These are phyloP conservation scores for Molorchus minor DNA, from an alignment of 2,888 invertebrate species.

Conservation along the genomic window DNA sequence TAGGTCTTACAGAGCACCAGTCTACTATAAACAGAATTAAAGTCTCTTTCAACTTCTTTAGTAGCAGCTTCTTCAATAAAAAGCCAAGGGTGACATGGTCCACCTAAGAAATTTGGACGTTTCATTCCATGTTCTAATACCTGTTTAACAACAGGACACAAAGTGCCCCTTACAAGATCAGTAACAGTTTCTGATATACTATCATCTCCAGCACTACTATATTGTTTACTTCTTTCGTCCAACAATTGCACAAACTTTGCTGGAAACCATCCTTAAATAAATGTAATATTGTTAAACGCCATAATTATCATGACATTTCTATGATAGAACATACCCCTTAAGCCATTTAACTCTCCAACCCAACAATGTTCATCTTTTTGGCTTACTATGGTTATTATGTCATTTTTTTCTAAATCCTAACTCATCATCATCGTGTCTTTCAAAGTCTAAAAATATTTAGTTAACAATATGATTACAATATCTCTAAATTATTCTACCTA, in stretches of 20 bases:
- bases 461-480: slow-evolving; percentile 6
- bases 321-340: slow-evolving; percentile 68
- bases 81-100: slow-evolving; percentile 97
- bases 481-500: slow-evolving; percentile 64
- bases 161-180: slow-evolving; percentile 92
- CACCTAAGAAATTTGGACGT: slow-evolving; percentile 86
- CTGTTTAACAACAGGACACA: slow-evolving; percentile 93
- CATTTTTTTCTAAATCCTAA: slow-evolving; percentile 97
- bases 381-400: slow-evolving; percentile 96
- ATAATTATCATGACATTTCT: neutral
- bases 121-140: slow-evolving; percentile 96
- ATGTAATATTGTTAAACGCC: neutral
- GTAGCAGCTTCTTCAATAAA: slow-evolving; percentile 98
- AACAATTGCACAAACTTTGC: slow-evolving; percentile 95
- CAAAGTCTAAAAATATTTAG: slow-evolving; percentile 77
- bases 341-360: slow-evolving; percentile 96
- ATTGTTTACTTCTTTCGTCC: slow-evolving; percentile 93
- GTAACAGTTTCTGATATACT: slow-evolving; percentile 96
- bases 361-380: slow-evolving; percentile 99
- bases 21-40: slow-evolving; percentile 96
- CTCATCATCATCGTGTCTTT: slow-evolving; percentile 97
- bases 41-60: slow-evolving; percentile 96
- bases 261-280: slow-evolving; percentile 89
- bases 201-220: slow-evolving; percentile 95
- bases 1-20: slow-evolving; percentile 98